These are phyloP conservation scores for Rattus norvegicus DNA, from an alignment of 2,113 vertebrate genomes.

Conservation along the genomic window GRCr8 NC_086024.1:17486001-17486500, in stretches of 20 bases:
- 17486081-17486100: constrained; percentile 53
- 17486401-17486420: background rate
- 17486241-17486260: background rate
- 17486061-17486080: constrained; percentile 35
- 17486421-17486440: background rate
- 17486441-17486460: background rate
- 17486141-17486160: background rate
- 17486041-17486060: background rate
- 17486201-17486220: background rate
- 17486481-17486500: background rate
- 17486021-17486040: constrained; percentile 23
- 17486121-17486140: constrained; percentile 37
- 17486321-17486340: background rate
- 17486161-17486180: background rate
- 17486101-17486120: constrained; percentile 42
- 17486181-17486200: background rate
- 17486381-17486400: background rate
- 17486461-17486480: background rate
- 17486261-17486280: background rate
- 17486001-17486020: background rate
- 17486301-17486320: background rate
- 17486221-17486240: background rate
- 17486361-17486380: too few relatives aligned
- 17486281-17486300: too few relatives aligned
- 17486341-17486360: too few relatives aligned